phyloP scores from a whole-genome alignment of 2,888 invertebrate species.

The Eilema sororculum region DNA sequence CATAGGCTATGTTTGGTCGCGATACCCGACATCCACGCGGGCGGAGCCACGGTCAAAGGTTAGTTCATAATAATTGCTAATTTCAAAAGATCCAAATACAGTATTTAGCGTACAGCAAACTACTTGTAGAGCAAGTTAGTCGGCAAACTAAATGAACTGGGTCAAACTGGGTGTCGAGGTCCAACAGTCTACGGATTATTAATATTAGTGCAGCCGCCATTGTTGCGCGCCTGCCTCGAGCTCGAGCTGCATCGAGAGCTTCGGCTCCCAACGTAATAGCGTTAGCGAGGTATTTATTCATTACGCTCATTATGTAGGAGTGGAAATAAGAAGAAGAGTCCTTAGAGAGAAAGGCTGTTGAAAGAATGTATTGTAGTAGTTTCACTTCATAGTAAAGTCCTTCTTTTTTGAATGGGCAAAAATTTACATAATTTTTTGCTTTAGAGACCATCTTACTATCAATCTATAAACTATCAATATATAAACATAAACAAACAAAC shows the following conservation, averaged over 20 bases:
- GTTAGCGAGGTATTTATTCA: background rate
- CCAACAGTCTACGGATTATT: conserved; percentile 23
- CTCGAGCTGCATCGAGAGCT: conserved; percentile 3
- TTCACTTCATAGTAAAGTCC: background rate
- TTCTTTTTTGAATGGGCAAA: background rate
- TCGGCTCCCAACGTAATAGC: background rate
- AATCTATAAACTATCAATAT: too few species aligned
- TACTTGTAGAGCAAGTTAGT: conserved; percentile 10
- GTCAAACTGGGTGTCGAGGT: conserved; percentile 18
- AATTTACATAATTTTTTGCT: too few species aligned
- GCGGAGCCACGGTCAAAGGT: too few species aligned
- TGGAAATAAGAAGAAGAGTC: background rate
- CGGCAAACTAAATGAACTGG: conserved; percentile 13
- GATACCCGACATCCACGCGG: too few species aligned
- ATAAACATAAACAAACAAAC: too few species aligned
- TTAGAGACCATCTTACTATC: too few species aligned
- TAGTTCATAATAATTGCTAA: too few species aligned
- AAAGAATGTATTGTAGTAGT: background rate
- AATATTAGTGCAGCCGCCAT: conserved; percentile 19
- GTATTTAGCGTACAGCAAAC: background rate
- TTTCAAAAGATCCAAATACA: background rate
- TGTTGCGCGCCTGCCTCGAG: conserved; percentile 10
- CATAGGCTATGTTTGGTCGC: too few species aligned
- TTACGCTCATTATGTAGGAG: background rate
- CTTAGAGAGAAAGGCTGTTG: background rate